Conservation (phyloP, 2,888 invertebrate genomes). For the Halictus quadricinctus region DNA sequence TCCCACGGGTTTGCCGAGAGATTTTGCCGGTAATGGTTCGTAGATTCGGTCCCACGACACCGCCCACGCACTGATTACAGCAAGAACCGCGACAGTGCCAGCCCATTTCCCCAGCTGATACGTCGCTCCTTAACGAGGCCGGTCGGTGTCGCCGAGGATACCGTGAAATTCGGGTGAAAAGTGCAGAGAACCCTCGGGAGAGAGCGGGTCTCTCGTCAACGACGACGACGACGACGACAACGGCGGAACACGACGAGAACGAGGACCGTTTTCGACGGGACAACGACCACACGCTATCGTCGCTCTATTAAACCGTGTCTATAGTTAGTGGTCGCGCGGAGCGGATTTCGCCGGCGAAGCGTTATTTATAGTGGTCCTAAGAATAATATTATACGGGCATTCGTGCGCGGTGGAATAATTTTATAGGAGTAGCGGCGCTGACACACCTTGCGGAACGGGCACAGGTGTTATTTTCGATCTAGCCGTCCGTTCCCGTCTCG, state of each 20-base stretch:
- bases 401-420: conserved; percentile 31
- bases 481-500: not conserved
- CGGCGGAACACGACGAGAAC: not conserved
- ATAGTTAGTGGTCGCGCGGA: conserved; percentile 33
- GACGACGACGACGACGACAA: not conserved
- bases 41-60: conserved; percentile 66
- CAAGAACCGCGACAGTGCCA: conserved; percentile 59
- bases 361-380: conserved; percentile 43
- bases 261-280: conserved; percentile 15
- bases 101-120: conserved; percentile 66
- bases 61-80: conserved; percentile 67
- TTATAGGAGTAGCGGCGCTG: not conserved
- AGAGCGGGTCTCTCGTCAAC: not conserved
- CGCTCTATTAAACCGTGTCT: conserved; percentile 45
- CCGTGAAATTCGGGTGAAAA: conserved; percentile 32
- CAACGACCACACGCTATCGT: not conserved
- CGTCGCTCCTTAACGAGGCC: conserved; percentile 57
- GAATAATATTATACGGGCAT: conserved; percentile 25
- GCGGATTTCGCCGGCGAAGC: conserved; percentile 46
- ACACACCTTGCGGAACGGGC: not conserved
- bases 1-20: conserved; percentile 30
- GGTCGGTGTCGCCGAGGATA: conserved; percentile 34
- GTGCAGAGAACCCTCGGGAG: conserved; percentile 29
- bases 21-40: conserved; percentile 60
- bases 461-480: conserved; percentile 28